Evolutionary conservation across 2,888 invertebrate species (phyloP), one percentile per base, ranked within the genome.

Genomic region (Rhyacophila evoluta): DNA sequence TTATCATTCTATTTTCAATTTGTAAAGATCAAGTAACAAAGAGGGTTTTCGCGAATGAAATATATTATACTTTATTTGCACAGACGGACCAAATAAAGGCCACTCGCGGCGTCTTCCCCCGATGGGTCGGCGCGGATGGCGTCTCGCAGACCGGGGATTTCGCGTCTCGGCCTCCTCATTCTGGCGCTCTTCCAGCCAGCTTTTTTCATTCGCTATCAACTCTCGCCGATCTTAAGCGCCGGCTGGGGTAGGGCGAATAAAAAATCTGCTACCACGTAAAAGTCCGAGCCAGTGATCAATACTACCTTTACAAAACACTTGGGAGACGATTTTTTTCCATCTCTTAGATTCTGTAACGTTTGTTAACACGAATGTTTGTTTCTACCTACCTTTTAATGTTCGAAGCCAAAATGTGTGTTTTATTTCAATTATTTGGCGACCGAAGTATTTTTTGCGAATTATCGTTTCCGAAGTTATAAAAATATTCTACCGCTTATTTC

Each of bases 141-240:
- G 55, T 55, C 55, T 55, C 15, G 19, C 15, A 55, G 55, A 55
- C 55, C 55, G 55, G 55, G 55, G 55, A 55, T 55, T 19, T 55
- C 55, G 55, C 55, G 55, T 55, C 55, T 55, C 55, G 10, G 55
- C 55, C 25, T 12, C 55, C 25, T 55, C 25, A 19, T 55, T 55
- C 55, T 55, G 55, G 55, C 55, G 55, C 55, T 55, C 10, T 55
- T 55, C 55, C 55, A 55, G 19, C 55, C 12, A 19, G 19, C 8
- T 55, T 55, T 55, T 55, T 55, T 55, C 55, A 19, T 10, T 55
- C 55, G 55, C 55, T 55, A 55, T 55, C 55, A 19, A 55, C 15
- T 55, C 55, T 55, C 10, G 25, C 55, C 55, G 55, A 55, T 55
- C 55, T 55, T 55, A 55, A 55, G 55, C 55, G 55, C 55, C 55